Evolutionary conservation across 2,113 vertebrate species (phyloP).

Genomic region (Xyrauchen texanus): DNA sequence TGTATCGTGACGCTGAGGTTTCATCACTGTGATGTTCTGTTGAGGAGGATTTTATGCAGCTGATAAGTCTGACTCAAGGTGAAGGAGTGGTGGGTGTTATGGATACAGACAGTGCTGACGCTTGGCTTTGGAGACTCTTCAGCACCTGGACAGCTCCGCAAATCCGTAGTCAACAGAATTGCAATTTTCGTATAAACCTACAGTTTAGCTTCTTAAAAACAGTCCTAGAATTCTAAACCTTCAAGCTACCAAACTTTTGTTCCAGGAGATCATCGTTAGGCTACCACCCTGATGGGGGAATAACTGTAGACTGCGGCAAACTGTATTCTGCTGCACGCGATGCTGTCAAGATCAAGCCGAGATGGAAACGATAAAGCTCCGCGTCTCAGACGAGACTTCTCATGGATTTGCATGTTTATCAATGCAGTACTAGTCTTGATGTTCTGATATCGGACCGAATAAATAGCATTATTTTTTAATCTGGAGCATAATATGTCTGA

Average conservation of each 20-base stretch:
- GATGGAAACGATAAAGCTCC: neutral
- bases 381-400: neutral
- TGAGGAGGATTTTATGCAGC: neutral
- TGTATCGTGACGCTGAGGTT: neutral
- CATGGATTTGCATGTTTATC: conserved; percentile 15
- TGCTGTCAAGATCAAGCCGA: neutral
- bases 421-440: neutral
- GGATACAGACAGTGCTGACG: neutral
- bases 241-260: conserved; percentile 5
- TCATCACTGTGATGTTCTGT: no score
- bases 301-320: conserved; percentile 42
- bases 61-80: neutral
- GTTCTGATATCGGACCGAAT: neutral
- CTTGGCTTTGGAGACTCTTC: conserved; percentile 5
- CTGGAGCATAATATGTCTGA: neutral
- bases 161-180: no score
- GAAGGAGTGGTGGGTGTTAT: neutral
- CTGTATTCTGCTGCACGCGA: conserved; percentile 8
- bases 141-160: conserved; percentile 39
- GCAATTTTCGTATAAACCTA: neutral
- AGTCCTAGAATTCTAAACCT: neutral
- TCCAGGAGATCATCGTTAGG: neutral
- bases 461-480: neutral
- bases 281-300: conserved; percentile 16
- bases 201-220: neutral